A percentile compares a stretch with the other conserved stretches of the same genome.
These are phyloP conservation scores for Loris lydekkerianus DNA, from an alignment of 2,797 vertebrate genomes.

Conservation along the genomic window DNA sequence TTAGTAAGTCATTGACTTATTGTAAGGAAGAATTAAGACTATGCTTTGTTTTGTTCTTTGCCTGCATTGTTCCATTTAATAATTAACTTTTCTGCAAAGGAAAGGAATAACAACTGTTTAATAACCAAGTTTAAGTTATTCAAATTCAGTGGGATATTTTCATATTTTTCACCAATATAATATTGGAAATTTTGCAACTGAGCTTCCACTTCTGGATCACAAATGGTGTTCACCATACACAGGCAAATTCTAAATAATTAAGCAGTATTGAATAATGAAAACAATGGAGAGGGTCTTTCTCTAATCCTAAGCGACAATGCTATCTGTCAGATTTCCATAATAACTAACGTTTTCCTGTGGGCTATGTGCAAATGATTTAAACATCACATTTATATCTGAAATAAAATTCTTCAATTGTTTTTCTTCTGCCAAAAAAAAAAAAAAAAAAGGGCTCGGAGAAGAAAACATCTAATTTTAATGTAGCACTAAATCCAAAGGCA, in stretches of 20 bases:
- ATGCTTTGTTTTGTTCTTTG: conserved; percentile 14
- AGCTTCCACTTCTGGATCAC: conserved; percentile 29
- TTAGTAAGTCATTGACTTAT: background rate
- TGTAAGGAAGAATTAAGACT: conserved; percentile 30
- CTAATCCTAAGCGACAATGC: background rate
- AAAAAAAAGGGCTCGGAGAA: background rate
- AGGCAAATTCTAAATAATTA: conserved; percentile 65
- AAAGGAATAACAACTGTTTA: conserved; percentile 7
- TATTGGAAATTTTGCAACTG: background rate
- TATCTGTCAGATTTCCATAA: conserved; percentile 54
- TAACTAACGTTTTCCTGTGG: conserved; percentile 53
- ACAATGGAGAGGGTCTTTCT: conserved; percentile 20
- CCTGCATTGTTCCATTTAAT: background rate
- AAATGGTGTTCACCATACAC: background rate
- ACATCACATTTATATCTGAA: conserved; percentile 70
- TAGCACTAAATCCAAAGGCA: conserved; percentile 79
- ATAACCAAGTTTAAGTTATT: conserved; percentile 26
- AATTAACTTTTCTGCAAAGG: conserved; percentile 26
- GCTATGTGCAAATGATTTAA: conserved; percentile 52
- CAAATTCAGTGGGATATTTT: background rate
- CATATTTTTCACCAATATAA: conserved; percentile 50
- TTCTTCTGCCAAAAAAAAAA: background rate
- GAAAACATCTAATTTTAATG: conserved; percentile 84
- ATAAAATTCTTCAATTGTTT: conserved; percentile 74
- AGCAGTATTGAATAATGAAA: conserved; percentile 54